Percentiles rank a stretch among this genome's conserved stretches.
Evolutionary conservation across 2,797 vertebrate genomes (phyloP).

Genomic region (Xiphorhynchus erythropygius): DNA sequence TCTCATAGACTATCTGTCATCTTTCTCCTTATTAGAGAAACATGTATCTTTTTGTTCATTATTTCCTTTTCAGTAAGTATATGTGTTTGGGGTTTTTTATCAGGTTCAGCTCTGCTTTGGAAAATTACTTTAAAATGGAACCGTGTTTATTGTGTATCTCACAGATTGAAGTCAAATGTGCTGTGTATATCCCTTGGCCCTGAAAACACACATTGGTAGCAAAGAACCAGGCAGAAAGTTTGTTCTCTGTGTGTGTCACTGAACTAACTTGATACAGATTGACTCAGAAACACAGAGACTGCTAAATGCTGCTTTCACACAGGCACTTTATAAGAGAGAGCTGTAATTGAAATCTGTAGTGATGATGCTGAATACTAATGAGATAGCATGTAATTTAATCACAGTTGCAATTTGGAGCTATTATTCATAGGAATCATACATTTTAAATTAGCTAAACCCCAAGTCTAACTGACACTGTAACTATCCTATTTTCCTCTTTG

Average conservation of each 20-base stretch:
- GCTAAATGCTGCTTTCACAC: background rate
- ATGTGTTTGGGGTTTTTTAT: background rate
- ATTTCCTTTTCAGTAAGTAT: background rate
- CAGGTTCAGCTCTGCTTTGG: background rate
- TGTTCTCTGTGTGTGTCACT: background rate
- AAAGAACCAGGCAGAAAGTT: background rate
- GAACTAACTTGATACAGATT: background rate
- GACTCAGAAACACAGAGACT: background rate
- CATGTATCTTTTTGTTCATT: background rate
- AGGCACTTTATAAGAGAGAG: background rate
- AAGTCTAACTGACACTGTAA: background rate
- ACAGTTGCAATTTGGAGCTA: background rate
- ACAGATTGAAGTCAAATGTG: background rate
- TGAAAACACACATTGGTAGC: background rate
- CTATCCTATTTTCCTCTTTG: background rate
- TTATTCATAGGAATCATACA: background rate
- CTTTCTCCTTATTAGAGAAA: background rate
- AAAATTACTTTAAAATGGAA: background rate
- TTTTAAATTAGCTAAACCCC: background rate
- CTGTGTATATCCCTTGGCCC: background rate
- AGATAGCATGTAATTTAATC: background rate
- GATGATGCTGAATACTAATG: slow-evolving; percentile 21
- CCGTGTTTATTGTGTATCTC: background rate
- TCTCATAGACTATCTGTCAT: background rate
- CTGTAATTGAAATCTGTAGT: background rate